Evolutionary conservation across 2,888 invertebrate species (phyloP).

Genomic region (Hylaea fasciaria): DNA sequence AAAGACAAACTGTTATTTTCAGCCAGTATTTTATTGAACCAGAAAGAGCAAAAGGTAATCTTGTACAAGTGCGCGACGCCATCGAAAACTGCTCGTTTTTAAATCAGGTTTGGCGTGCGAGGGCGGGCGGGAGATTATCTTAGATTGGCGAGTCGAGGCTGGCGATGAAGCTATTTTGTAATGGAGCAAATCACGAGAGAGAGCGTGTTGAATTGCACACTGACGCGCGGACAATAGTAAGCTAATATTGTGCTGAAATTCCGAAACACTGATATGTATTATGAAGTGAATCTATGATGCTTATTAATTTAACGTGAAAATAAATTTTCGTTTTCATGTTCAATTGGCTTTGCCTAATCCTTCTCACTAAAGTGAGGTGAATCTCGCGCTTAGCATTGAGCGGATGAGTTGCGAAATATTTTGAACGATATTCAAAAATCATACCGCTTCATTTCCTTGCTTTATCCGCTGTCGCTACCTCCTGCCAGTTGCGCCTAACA

Average conservation of each 20-base stretch:
- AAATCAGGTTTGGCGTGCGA: slow-evolving; percentile 27
- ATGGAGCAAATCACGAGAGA: slow-evolving; percentile 33
- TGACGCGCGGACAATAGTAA: neutral
- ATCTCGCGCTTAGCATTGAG: no score
- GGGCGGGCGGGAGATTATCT: slow-evolving; percentile 37
- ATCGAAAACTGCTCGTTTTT: slow-evolving; percentile 20
- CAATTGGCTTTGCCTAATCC: no score
- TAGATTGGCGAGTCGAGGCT: slow-evolving; percentile 39
- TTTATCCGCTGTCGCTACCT: slow-evolving; percentile 3
- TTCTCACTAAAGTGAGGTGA: no score
- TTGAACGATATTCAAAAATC: no score
- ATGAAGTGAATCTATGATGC: no score
- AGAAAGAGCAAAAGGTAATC: neutral
- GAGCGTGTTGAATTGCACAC: neutral
- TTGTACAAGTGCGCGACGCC: neutral
- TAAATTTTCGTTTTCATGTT: no score
- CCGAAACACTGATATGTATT: neutral
- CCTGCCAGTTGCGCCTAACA: slow-evolving; percentile 18
- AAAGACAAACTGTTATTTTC: neutral
- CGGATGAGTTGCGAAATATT: no score
- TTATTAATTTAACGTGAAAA: no score
- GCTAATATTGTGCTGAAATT: neutral
- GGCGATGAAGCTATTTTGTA: slow-evolving; percentile 49
- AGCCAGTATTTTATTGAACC: neutral
- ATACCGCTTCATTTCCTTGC: neutral